Conservation (phyloP, 2,797 vertebrate species). For the Xenops minutus region DNA sequence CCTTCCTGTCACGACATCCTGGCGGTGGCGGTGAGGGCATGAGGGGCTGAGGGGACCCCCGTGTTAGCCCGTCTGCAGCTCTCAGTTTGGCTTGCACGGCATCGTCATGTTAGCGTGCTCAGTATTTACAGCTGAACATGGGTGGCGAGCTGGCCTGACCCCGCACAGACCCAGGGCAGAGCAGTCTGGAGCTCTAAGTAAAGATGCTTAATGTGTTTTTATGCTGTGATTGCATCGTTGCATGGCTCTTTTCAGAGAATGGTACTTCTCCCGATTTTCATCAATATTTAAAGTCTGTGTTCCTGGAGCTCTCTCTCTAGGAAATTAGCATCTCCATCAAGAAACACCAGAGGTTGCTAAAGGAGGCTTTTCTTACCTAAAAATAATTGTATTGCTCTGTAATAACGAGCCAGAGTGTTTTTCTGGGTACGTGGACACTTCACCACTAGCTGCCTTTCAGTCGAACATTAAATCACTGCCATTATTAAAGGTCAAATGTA, state of each 20-base stretch:
- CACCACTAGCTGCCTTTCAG: background rate
- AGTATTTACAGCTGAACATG: fast-evolving
- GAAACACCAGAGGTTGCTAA: background rate
- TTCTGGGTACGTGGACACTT: background rate
- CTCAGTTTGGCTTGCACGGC: background rate
- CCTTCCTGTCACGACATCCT: background rate
- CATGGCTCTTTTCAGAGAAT: background rate
- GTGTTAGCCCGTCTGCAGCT: background rate
- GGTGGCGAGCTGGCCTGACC: background rate
- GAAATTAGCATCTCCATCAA: background rate
- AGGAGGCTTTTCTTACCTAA: background rate
- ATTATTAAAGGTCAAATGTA: background rate
- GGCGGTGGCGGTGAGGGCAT: background rate
- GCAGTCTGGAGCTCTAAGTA: background rate
- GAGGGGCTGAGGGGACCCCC: background rate
- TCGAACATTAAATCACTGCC: background rate
- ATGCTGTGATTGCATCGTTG: background rate
- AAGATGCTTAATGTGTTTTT: background rate
- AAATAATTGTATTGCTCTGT: background rate
- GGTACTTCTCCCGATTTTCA: background rate
- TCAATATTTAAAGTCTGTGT: background rate
- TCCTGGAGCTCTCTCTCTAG: background rate
- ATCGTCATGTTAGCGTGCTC: fast-evolving
- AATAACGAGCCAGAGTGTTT: background rate
- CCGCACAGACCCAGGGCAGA: too few relatives aligned